These are phyloP conservation scores for Andrena flavipes DNA, from an alignment of 2,888 invertebrate species.

Conservation along the genomic window DNA sequence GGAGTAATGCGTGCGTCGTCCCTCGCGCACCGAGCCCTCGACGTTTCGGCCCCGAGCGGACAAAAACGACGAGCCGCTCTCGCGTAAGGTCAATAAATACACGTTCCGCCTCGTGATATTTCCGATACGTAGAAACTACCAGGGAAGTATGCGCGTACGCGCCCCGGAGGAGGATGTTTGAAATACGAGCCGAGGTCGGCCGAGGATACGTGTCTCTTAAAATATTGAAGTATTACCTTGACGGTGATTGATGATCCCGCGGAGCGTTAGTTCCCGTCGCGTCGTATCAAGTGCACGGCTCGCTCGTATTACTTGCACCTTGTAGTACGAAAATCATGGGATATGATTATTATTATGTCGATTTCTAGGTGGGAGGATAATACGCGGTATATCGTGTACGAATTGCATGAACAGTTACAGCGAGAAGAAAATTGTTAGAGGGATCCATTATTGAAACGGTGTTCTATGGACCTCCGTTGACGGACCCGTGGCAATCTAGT, in stretches of 20 bases:
- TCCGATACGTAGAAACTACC: slow-evolving; percentile 1
- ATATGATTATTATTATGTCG: too few species aligned
- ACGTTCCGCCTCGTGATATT: slow-evolving; percentile 9
- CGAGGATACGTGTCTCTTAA: slow-evolving; percentile 17
- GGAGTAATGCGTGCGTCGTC: slow-evolving; percentile 11
- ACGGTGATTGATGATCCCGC: neutral
- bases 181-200: neutral
- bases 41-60: neutral
- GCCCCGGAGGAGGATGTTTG: neutral
- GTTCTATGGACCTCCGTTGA: neutral
- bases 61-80: neutral
- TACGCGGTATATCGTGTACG: too few species aligned
- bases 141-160: neutral
- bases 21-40: slow-evolving; percentile 5
- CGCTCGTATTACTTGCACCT: neutral
- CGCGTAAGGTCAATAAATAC: slow-evolving; percentile 8
- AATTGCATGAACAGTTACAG: too few species aligned
- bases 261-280: neutral
- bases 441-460: too few species aligned
- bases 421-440: too few species aligned
- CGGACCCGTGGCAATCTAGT: neutral
- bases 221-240: slow-evolving; percentile 14
- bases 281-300: neutral
- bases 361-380: too few species aligned
- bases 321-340: neutral